phyloP scores from a whole-genome alignment of 1,140 invertebrate species.

The Caenorhabditis brenneri region DNA sequence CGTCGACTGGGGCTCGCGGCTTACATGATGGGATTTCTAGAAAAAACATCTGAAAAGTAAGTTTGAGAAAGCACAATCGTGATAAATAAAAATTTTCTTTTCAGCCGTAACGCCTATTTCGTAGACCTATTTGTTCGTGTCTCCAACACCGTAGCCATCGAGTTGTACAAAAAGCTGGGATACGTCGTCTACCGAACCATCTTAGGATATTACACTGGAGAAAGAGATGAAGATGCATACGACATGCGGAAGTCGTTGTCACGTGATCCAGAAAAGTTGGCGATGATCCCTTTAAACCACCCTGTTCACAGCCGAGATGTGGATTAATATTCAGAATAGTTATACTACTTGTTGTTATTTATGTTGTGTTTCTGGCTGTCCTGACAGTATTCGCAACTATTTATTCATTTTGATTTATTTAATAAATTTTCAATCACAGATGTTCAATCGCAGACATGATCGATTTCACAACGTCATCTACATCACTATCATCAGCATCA shows the following conservation, averaged over 20 bases:
- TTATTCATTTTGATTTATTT: too few species aligned
- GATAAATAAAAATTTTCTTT: conserved; percentile 65
- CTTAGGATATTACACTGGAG: conserved; percentile 93
- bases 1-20: conserved; percentile 87
- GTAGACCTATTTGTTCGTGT: conserved; percentile 98
- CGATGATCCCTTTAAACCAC: conserved; percentile 87
- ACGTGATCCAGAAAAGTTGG: conserved; percentile 88
- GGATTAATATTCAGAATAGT: conserved; percentile 73
- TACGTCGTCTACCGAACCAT: conserved; percentile 95
- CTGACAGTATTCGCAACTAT: not conserved
- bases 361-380: not conserved
- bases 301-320: conserved; percentile 93
- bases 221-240: conserved; percentile 95
- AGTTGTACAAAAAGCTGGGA: conserved; percentile 93
- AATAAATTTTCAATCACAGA: too few species aligned
- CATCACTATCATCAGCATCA: not conserved
- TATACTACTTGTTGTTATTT: not conserved
- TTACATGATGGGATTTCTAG: conserved; percentile 90
- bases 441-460: not conserved
- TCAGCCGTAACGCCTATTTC: conserved; percentile 91
- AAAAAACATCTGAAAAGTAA: conserved; percentile 93
- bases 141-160: conserved; percentile 88
- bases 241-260: conserved; percentile 93
- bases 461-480: not conserved
- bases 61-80: too few species aligned